These are phyloP conservation scores for Leptinotarsa haldemani DNA, from an alignment of 2,888 invertebrate species.

Conservation along the genomic window DNA sequence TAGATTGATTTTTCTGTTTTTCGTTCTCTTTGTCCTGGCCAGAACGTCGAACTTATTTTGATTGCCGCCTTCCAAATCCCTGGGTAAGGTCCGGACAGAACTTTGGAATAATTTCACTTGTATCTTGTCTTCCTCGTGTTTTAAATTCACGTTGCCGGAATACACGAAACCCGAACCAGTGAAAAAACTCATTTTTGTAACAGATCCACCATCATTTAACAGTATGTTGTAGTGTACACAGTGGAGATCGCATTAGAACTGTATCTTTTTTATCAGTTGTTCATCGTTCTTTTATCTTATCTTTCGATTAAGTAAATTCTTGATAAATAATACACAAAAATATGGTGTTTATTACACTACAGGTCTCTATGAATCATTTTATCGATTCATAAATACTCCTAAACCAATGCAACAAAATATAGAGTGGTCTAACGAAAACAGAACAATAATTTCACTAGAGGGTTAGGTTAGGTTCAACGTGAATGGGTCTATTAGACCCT, in stretches of 20 bases:
- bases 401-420: neutral
- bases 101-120: neutral
- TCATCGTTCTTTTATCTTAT: conserved; percentile 13
- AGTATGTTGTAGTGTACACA: neutral
- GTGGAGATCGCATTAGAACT: neutral
- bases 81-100: neutral
- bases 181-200: conserved; percentile 11
- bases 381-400: neutral
- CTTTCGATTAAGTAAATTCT: conserved; percentile 5
- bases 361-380: neutral
- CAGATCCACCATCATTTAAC: neutral
- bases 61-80: neutral
- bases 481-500: no score
- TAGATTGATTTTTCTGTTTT: conserved; percentile 36
- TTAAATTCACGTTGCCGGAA: conserved; percentile 3
- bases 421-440: neutral
- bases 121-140: neutral
- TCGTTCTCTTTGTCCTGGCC: neutral
- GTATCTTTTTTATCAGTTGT: conserved; percentile 11
- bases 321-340: neutral
- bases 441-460: neutral
- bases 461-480: no score
- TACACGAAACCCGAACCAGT: neutral
- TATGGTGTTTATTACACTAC: neutral
- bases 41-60: neutral